These are phyloP conservation scores for Leucozona laternaria DNA, from an alignment of 2,888 invertebrate genomes.

Conservation along the genomic window DNA sequence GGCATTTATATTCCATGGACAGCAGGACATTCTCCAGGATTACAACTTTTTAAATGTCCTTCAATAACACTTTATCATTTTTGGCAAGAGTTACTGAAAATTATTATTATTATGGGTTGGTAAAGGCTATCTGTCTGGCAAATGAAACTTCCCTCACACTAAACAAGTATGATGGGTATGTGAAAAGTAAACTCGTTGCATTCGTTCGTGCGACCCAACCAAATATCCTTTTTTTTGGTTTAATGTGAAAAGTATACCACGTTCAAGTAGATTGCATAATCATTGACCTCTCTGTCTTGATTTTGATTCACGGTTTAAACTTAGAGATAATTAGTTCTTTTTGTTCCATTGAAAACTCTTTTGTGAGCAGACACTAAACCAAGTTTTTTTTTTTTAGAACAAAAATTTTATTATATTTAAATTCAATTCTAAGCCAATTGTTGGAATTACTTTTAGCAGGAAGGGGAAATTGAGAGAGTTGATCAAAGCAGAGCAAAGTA, in stretches of 20 bases:
- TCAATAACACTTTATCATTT: neutral
- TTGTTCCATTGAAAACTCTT: neutral
- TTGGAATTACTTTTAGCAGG: neutral
- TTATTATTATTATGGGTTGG: neutral
- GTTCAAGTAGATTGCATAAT: neutral
- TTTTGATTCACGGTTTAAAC: neutral
- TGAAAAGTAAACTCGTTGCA: neutral
- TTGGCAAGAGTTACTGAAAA: neutral
- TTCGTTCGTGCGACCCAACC: neutral
- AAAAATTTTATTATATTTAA: too few relatives aligned
- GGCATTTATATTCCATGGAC: neutral
- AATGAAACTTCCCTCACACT: neutral
- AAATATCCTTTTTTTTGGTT: neutral
- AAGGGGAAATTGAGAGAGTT: neutral
- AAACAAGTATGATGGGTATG: neutral
- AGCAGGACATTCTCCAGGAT: neutral
- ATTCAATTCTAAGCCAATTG: neutral
- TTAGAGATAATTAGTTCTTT: neutral
- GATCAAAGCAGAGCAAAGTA: slow-evolving; percentile 38
- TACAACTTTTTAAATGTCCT: neutral
- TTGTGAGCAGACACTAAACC: neutral
- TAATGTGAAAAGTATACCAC: slow-evolving; percentile 3
- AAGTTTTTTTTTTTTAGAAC: too few relatives aligned
- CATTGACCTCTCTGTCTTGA: neutral
- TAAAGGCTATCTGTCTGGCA: neutral